Evolutionary conservation across 2,888 invertebrate genomes (phyloP).

Genomic region (Eupelmus urozonus): DNA sequence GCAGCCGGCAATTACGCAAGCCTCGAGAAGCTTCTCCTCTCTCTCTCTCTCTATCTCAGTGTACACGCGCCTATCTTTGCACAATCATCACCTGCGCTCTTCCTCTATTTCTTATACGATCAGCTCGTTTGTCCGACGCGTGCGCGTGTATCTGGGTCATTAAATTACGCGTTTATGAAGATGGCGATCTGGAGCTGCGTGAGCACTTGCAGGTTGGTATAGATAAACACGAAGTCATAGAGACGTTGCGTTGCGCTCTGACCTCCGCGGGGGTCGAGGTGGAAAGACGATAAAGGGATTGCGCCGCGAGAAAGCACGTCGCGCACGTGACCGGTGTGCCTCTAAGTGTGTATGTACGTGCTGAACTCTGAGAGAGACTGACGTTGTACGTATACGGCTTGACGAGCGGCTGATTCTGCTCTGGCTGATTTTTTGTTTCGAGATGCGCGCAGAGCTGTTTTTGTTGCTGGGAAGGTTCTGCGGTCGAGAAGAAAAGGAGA

Average conservation of each 20-base stretch:
- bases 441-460: too few relatives aligned
- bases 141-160: constrained; percentile 32
- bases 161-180: constrained; percentile 25
- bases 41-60: not conserved
- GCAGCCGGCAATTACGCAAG: too few relatives aligned
- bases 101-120: not conserved
- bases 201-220: too few relatives aligned
- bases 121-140: not conserved
- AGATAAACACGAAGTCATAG: not conserved
- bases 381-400: too few relatives aligned
- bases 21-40: too few relatives aligned
- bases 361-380: too few relatives aligned
- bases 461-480: too few relatives aligned
- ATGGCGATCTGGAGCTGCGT: not conserved
- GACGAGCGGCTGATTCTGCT: too few relatives aligned
- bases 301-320: constrained; percentile 3
- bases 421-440: too few relatives aligned
- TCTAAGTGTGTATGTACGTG: too few relatives aligned
- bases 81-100: not conserved
- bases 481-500: too few relatives aligned
- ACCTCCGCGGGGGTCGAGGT: constrained; percentile 28
- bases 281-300: constrained; percentile 27
- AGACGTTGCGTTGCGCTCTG: not conserved
- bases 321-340: too few relatives aligned
- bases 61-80: not conserved